Conservation (phyloP, 1,140 invertebrate genomes). For the Heliconius hewitsoni region DNA sequence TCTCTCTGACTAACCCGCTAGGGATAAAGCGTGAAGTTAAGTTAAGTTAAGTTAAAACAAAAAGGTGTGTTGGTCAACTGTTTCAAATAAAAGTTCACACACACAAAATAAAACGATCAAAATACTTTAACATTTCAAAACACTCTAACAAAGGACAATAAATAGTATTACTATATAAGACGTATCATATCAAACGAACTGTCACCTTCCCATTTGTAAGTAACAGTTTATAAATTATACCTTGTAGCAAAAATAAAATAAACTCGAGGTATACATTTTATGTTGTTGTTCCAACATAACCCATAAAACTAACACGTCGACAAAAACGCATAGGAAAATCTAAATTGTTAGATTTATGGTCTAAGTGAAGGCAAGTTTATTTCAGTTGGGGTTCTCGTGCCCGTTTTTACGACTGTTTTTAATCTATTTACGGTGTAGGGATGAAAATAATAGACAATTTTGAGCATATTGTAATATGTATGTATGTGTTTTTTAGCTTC, state of each 20-base stretch:
- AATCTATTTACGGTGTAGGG: conserved; percentile 2
- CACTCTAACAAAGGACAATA: not conserved
- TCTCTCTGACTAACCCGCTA: too few species aligned
- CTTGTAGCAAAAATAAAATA: not conserved
- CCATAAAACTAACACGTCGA: conserved; percentile 6
- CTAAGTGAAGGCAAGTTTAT: not conserved
- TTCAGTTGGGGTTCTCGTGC: not conserved
- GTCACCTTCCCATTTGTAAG: not conserved
- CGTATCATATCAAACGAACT: not conserved
- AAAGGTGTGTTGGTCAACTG: too few species aligned
- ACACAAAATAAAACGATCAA: not conserved
- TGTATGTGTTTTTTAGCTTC: too few species aligned
- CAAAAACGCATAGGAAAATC: not conserved
- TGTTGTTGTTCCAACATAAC: not conserved
- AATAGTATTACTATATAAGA: not conserved
- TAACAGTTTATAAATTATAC: not conserved
- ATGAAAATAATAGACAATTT: not conserved
- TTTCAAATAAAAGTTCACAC: not conserved
- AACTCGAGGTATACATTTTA: conserved; percentile 4
- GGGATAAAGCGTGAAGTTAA: too few species aligned
- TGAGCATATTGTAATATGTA: too few species aligned
- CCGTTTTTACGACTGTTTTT: not conserved
- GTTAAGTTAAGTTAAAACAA: too few species aligned
- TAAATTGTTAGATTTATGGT: conserved; percentile 9
- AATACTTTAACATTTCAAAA: not conserved